Percentiles rank a stretch among this genome's conserved stretches.
Evolutionary conservation across 35 echinoderm and acorn worm genomes (phyloP).

Genomic region (Ophioderma brevispina): DNA sequence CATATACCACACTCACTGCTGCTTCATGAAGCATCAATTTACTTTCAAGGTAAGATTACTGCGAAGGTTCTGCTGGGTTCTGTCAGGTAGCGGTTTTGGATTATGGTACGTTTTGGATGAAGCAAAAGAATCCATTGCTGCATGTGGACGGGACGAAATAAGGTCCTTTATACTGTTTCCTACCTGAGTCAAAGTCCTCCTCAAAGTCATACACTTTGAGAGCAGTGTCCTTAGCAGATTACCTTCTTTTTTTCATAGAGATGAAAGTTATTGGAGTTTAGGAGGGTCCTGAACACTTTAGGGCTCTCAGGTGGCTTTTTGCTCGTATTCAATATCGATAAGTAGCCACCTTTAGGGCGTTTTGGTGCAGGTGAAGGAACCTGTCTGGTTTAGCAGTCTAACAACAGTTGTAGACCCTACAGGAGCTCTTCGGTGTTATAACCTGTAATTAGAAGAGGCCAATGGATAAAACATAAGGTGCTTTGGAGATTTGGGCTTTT

Average conservation of each 20-base stretch:
- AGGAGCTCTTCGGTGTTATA: slow-evolving; percentile 34
- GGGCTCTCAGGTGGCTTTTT: slow-evolving; percentile 43
- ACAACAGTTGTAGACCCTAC: not conserved
- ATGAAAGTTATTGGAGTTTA: not conserved
- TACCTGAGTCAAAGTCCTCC: slow-evolving; percentile 61
- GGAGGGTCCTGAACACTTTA: not conserved
- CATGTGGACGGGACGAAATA: not conserved
- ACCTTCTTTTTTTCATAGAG: slow-evolving; percentile 44
- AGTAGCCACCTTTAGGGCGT: slow-evolving; percentile 15
- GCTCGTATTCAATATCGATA: not conserved
- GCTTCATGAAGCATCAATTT: slow-evolving; percentile 21
- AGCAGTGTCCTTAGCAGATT: slow-evolving; percentile 67
- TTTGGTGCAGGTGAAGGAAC: slow-evolving; percentile 53
- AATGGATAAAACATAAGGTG: slow-evolving; percentile 70
- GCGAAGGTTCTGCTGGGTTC: not conserved
- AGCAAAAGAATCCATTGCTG: slow-evolving; percentile 10
- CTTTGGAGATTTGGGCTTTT: slow-evolving; percentile 68
- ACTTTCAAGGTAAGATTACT: slow-evolving; percentile 14
- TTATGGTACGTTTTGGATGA: slow-evolving; percentile 29
- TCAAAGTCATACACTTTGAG: slow-evolving; percentile 91
- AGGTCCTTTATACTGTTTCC: not conserved
- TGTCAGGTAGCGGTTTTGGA: not conserved
- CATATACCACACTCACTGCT: not conserved
- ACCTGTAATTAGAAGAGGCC: slow-evolving; percentile 57
- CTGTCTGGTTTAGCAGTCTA: slow-evolving; percentile 57